Conservation (phyloP, 2,113 vertebrate species). For the Oncorhynchus mykiss region DNA sequence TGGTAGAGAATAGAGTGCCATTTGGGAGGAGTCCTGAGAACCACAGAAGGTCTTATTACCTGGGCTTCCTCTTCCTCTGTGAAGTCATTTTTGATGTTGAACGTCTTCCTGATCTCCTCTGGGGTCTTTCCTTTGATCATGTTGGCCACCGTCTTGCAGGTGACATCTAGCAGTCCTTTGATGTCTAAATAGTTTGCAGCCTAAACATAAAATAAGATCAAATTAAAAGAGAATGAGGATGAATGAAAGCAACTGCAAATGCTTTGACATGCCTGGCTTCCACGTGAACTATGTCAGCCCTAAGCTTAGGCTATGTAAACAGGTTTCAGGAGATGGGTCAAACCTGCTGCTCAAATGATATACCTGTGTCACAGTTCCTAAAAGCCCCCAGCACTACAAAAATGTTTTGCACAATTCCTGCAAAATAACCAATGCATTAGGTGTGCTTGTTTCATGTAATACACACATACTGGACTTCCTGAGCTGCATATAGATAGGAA, state of each 20-base stretch:
- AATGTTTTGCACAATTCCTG: slow-evolving; percentile 20
- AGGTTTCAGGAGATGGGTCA: background rate
- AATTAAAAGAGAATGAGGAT: slow-evolving; percentile 3
- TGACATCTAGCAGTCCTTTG: slow-evolving; percentile 98
- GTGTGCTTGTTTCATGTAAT: too few species aligned
- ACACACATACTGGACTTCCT: too few species aligned
- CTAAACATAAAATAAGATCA: slow-evolving; percentile 63
- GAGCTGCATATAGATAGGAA: too few species aligned
- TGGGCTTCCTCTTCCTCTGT: slow-evolving; percentile 99
- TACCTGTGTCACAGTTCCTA: slow-evolving; percentile 43
- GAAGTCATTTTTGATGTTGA: slow-evolving; percentile 99
- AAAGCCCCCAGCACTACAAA: slow-evolving; percentile 6
- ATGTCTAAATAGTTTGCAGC: slow-evolving; percentile 99
- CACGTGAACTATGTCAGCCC: background rate
- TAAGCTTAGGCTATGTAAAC: slow-evolving; percentile 11
- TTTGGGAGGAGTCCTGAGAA: background rate
- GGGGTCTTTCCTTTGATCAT: slow-evolving; percentile 99
- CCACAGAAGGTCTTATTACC: slow-evolving; percentile 68
- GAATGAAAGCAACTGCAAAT: background rate
- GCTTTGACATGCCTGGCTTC: too few species aligned
- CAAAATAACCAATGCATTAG: background rate
- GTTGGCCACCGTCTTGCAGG: slow-evolving; percentile 99
- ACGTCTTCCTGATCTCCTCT: slow-evolving; percentile 99
- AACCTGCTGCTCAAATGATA: slow-evolving; percentile 16
- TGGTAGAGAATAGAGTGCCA: background rate